phyloP scores from a whole-genome alignment of 2,113 vertebrate species.

The Sinosuthora webbiana region DNA sequence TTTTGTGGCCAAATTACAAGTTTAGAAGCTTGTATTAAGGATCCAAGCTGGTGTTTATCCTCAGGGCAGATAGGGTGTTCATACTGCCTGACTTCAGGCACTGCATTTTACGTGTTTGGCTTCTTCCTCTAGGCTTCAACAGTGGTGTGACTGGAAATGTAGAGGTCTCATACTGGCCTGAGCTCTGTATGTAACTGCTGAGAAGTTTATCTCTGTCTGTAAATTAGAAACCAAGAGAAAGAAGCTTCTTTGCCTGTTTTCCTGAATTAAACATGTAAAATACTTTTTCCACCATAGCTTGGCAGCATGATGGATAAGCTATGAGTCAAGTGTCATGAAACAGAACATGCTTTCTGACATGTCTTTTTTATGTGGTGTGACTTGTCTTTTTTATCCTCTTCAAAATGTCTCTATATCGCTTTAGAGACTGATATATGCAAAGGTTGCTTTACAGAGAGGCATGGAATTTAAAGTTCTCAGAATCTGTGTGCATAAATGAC shows the following conservation, averaged over 20 bases:
- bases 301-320: not conserved
- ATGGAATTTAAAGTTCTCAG: not conserved
- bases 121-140: not conserved
- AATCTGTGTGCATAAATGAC: not conserved
- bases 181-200: not conserved
- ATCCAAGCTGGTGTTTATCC: not conserved
- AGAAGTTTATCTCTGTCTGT: not conserved
- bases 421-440: not conserved
- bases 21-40: not conserved
- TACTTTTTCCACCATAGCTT: not conserved
- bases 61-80: not conserved
- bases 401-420: not conserved
- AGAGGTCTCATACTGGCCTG: not conserved
- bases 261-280: not conserved
- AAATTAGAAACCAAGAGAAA: not conserved
- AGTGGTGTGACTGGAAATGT: not conserved
- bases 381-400: not conserved
- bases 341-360: not conserved
- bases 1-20: not conserved
- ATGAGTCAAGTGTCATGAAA: not conserved
- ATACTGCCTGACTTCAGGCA: not conserved
- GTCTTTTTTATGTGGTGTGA: not conserved
- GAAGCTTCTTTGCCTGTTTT: not conserved
- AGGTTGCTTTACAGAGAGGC: not conserved
- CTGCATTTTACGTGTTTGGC: not conserved